A percentile compares a stretch with the other conserved stretches of the same genome.
Conservation (phyloP, 2,113 vertebrate genomes). For the Capreolus pygargus region DNA sequence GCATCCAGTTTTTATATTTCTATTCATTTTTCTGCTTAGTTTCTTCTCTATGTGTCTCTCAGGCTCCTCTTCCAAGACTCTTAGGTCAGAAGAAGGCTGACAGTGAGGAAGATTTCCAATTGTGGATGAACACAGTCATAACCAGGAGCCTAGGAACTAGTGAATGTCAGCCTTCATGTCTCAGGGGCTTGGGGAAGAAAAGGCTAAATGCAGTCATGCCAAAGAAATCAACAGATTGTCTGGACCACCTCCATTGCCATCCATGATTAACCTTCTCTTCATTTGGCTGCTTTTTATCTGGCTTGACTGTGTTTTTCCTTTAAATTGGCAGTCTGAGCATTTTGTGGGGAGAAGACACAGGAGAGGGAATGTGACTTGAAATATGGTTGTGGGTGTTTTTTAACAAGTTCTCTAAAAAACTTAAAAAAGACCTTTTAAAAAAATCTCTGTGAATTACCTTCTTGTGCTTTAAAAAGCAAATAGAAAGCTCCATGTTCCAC, state of each 20-base stretch:
- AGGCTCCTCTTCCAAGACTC: background rate
- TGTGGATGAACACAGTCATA: background rate
- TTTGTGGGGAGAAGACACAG: constrained; percentile 8
- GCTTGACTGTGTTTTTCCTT: constrained; percentile 7
- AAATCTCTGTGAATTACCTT: constrained; percentile 31
- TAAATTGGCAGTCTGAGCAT: constrained; percentile 46
- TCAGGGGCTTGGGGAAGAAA: background rate
- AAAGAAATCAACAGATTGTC: background rate
- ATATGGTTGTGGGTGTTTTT: constrained; percentile 44
- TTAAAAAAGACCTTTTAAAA: constrained; percentile 40
- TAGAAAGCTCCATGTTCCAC: background rate
- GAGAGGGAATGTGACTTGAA: background rate
- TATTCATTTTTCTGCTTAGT: background rate
- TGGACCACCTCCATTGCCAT: background rate
- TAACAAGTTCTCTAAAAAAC: constrained; percentile 49
- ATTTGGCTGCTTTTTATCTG: constrained; percentile 41
- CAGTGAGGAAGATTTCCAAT: background rate
- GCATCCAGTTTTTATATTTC: background rate
- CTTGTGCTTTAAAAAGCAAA: constrained; percentile 59
- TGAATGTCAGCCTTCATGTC: background rate
- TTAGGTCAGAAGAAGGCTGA: background rate
- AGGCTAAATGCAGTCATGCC: background rate
- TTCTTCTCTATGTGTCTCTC: background rate
- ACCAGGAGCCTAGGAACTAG: too few species aligned
- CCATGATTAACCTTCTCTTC: background rate